These are phyloP conservation scores for Artemia sp. DNA, from an alignment of 2,888 invertebrate genomes.

Conservation along the genomic window DNA sequence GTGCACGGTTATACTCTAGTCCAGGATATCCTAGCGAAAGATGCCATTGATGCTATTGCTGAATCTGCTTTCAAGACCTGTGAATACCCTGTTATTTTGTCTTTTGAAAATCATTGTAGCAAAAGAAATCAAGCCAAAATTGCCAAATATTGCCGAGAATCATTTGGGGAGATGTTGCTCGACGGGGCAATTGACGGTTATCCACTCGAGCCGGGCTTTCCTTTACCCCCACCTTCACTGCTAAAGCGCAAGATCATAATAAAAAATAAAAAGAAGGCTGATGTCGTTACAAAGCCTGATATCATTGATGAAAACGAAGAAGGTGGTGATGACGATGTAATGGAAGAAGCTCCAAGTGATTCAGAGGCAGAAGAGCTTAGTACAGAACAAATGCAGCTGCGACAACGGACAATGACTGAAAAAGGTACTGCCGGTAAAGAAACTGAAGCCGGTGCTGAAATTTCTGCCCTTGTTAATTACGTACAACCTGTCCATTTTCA, in stretches of 20 bases:
- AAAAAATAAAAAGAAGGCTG: slow-evolving; percentile 86
- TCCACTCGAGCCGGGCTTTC: slow-evolving; percentile 50
- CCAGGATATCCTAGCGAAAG: slow-evolving; percentile 82
- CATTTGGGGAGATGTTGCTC: slow-evolving; percentile 83
- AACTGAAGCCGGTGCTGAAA: slow-evolving; percentile 86
- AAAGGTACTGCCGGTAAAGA: slow-evolving; percentile 59
- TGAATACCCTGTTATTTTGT: slow-evolving; percentile 86
- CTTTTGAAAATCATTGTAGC: slow-evolving; percentile 96
- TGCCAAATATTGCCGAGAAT: slow-evolving; percentile 84
- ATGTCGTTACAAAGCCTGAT: slow-evolving; percentile 27
- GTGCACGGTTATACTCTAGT: slow-evolving; percentile 96
- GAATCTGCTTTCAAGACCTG: slow-evolving; percentile 96
- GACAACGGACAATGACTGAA: slow-evolving; percentile 28
- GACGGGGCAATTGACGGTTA: slow-evolving; percentile 68
- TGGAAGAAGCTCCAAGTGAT: slow-evolving; percentile 36
- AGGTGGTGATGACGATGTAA: no score
- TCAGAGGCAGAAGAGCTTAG: slow-evolving; percentile 52
- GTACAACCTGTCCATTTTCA: slow-evolving; percentile 93
- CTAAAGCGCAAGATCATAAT: slow-evolving; percentile 82
- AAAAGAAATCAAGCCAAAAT: slow-evolving; percentile 91
- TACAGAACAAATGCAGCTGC: slow-evolving; percentile 33
- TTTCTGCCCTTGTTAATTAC: slow-evolving; percentile 91
- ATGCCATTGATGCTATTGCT: slow-evolving; percentile 90
- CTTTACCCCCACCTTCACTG: slow-evolving; percentile 66
- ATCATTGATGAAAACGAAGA: slow-evolving; percentile 35